These are phyloP conservation scores for Diplosoma virens DNA, from an alignment of 23 tunicate species.

Conservation along the genomic window DNA sequence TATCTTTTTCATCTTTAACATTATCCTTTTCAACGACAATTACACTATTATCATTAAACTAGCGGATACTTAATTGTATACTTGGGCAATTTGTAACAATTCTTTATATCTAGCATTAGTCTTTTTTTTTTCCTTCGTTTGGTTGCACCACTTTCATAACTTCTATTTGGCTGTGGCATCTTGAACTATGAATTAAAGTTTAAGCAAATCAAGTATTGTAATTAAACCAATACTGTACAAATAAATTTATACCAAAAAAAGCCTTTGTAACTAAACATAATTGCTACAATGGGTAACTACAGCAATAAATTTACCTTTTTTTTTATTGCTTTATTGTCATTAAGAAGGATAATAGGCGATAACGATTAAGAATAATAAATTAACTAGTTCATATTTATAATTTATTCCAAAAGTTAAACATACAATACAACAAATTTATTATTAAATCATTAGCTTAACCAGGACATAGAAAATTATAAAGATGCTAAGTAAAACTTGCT, in stretches of 20 bases:
- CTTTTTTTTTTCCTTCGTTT: neutral
- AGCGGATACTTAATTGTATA: neutral
- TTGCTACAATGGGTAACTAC: neutral
- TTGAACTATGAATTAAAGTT: neutral
- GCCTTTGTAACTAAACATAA: neutral
- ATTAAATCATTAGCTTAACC: no score
- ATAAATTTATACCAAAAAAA: neutral
- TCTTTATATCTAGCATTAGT: neutral
- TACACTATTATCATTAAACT: neutral
- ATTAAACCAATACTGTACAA: neutral
- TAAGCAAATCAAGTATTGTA: neutral
- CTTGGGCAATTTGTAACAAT: neutral
- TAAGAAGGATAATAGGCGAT: no score
- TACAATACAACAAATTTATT: no score
- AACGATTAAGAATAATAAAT: no score
- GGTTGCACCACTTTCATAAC: neutral
- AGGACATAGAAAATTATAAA: no score
- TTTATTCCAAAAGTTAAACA: no score
- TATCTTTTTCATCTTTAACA: no score
- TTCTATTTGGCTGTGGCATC: neutral
- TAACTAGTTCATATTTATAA: no score
- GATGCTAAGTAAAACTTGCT: no score
- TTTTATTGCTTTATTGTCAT: no score
- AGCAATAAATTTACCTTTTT: no score
- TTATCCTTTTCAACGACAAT: neutral